Evolutionary conservation across 1,140 invertebrate species (phyloP).

Genomic region (Drosophila orena): DNA sequence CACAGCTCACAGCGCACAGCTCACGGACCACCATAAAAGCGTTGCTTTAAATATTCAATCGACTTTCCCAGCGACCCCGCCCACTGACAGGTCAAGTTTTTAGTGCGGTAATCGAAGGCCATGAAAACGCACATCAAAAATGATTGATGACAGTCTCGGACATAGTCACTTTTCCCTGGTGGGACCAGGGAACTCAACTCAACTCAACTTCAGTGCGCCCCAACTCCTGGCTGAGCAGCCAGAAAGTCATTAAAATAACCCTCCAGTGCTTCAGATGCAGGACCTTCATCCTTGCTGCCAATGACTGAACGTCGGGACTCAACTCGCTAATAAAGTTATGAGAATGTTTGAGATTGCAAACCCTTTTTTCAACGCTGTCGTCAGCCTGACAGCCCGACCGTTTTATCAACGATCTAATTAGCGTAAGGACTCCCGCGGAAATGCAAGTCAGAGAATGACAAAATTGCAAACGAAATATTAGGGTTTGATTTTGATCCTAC

Average conservation of each 20-base stretch:
- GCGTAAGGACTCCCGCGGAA: conserved; percentile 1
- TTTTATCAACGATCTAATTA: conserved; percentile 56
- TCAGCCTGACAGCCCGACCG: conserved; percentile 21
- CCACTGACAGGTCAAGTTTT: conserved; percentile 18
- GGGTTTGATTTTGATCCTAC: not conserved
- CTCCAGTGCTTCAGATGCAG: conserved; percentile 2
- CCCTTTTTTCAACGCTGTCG: conserved; percentile 32
- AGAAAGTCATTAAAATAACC: conserved; percentile 36
- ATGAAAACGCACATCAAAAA: conserved; percentile 42
- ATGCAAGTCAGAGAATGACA: conserved; percentile 22
- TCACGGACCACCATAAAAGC: conserved; percentile 59
- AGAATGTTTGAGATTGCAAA: conserved; percentile 17
- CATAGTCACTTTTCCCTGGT: not conserved
- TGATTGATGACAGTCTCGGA: conserved; percentile 64
- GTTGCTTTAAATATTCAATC: conserved; percentile 70
- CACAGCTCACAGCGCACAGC: conserved; percentile 20
- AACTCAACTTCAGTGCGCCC: not conserved
- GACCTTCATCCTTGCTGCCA: not conserved
- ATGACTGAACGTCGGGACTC: conserved; percentile 1
- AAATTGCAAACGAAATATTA: not conserved
- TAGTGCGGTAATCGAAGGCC: conserved; percentile 59
- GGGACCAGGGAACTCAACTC: not conserved
- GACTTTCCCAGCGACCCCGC: not conserved
- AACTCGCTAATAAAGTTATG: conserved; percentile 41
- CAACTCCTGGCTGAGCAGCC: not conserved